Base-by-base conservation (phyloP, 2,113 vertebrate genomes). In the Vicugna pacos region DNA sequence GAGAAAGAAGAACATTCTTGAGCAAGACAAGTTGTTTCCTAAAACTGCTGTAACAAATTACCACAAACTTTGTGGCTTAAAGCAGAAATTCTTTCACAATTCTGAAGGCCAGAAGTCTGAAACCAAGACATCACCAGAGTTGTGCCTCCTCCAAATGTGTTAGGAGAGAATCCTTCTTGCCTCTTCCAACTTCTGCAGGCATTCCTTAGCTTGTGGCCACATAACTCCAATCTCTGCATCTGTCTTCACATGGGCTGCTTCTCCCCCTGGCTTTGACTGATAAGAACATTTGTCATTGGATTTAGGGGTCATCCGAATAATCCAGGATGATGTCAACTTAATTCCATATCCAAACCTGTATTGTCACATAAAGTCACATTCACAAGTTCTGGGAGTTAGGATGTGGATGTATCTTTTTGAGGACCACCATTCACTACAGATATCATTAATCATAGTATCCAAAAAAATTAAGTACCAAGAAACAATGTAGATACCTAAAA, bases 71-170 rank as follows among this genome's bases (percentile, higher is more conserved):
- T 26, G 30, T 94, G 56, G 19, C 56, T 90, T 87, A 83, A 92
- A 85, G 81, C 6, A 69, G n/a, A 89, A 52, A 64, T 79, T 93
- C 20, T 95, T 91, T 93, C 38, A 88, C 67, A 52, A 3, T 91
- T 81, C 35, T 81, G 28, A 42, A 93, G 16, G 67, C 56, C 6
- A 7, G 19, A 93, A 80, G 38, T 85, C 86, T 11, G 6, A 89
- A 76, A 64, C 72, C 24, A 91, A 79, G 24, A 14, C 35, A 16
- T 93, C 38, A 28, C 1, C 19, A 87, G 62, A n/a, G 4, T 54
- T 11, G 0, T 86, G 38, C 42, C 80, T 24, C 48, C 12, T 83
- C 30, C 62, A 82, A 16, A 91, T 48, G 28, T n/a, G 67, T 89
- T 58, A 77, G 26, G 20, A 28, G 8, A 85, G 15, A 94, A 77